Conservation (phyloP, 1,140 invertebrate species). For the Bombus fervidus region DNA sequence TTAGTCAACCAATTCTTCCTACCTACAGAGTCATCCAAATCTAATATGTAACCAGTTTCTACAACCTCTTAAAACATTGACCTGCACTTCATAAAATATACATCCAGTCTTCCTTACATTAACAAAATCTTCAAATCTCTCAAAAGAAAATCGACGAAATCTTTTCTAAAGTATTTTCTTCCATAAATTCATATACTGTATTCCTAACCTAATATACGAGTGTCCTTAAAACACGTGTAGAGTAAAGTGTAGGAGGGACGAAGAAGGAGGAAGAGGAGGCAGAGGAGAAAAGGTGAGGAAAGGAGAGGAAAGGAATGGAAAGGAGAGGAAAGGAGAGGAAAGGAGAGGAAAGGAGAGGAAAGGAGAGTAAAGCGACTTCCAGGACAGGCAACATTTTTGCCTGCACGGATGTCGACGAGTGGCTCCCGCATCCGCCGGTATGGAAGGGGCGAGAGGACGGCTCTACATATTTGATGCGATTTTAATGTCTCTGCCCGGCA, state of each 20-base stretch:
- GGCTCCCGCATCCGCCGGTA: conserved; percentile 65
- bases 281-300: background rate
- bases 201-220: conserved; percentile 11
- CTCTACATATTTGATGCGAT: conserved; percentile 81
- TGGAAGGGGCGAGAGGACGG: conserved; percentile 53
- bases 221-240: background rate
- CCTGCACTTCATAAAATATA: background rate
- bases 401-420: conserved; percentile 66
- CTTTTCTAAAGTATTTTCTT: conserved; percentile 1
- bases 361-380: conserved; percentile 29
- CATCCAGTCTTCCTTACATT: background rate
- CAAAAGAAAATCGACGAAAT: background rate
- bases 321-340: background rate
- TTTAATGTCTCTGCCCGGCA: conserved; percentile 80
- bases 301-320: conserved; percentile 10
- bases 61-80: too few relatives aligned
- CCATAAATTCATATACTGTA: conserved; percentile 25
- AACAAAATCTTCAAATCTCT: background rate
- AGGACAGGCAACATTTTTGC: conserved; percentile 63
- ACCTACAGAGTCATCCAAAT: too few relatives aligned
- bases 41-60: too few relatives aligned
- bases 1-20: too few relatives aligned
- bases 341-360: background rate
- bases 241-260: background rate
- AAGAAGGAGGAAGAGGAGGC: background rate